Evolutionary conservation across 2,888 invertebrate genomes (phyloP).

Genomic region (Ashinkailepas kermadecensis): DNA sequence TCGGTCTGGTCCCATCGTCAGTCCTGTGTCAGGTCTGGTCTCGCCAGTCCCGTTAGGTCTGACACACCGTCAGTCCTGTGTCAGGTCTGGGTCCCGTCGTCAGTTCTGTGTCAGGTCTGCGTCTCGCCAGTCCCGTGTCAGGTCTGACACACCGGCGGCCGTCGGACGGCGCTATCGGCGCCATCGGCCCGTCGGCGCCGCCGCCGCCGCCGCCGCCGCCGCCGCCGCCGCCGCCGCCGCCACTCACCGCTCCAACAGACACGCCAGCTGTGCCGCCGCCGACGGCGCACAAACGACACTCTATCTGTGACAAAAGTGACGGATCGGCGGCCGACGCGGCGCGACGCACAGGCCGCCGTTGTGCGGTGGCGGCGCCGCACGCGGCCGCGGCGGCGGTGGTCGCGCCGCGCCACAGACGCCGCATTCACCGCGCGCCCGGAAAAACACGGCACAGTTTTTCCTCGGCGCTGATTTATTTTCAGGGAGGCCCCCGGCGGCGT

Average conservation of each 20-base stretch:
- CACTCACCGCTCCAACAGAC: neutral
- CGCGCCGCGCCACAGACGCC: constrained; percentile 14
- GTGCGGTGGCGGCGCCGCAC: constrained; percentile 6
- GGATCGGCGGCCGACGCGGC: constrained; percentile 12
- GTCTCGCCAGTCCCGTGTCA: no score
- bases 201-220: constrained; percentile 1
- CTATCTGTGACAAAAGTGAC: constrained; percentile 14
- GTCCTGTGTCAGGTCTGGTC: no score
- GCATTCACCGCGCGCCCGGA: neutral
- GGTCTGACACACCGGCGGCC: no score
- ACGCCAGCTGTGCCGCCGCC: neutral
- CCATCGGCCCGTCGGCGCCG: neutral
- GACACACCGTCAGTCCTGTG: no score
- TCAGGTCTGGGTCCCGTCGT: no score
- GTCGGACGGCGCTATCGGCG: no score
- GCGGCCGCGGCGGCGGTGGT: constrained; percentile 11
- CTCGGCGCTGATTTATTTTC: constrained; percentile 2
- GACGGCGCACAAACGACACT: neutral
- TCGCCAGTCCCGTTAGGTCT: no score
- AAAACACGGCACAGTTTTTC: neutral
- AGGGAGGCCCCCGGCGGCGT: neutral
- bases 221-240: constrained; percentile 1
- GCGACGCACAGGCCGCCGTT: neutral
- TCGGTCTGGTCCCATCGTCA: no score
- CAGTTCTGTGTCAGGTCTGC: no score